Conservation (phyloP, 30 jellyfish, hydroid and myxozoan species). For the Aurelia aurita region DNA sequence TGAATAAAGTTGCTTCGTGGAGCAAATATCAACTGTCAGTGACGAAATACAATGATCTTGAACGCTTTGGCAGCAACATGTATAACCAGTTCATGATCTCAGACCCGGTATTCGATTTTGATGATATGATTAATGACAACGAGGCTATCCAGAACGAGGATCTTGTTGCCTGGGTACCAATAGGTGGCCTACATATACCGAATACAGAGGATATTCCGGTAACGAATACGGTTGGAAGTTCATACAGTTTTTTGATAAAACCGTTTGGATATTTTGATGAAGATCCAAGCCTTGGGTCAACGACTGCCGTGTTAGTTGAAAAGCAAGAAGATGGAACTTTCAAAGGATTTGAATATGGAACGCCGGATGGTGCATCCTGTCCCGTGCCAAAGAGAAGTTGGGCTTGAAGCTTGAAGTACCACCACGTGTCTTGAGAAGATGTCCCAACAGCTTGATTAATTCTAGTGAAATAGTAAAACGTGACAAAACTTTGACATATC, state of each 20-base stretch:
- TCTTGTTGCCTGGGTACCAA: slow-evolving; percentile 72
- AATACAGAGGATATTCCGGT: slow-evolving; percentile 71
- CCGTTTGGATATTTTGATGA: slow-evolving; percentile 74
- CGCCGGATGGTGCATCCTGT: slow-evolving; percentile 63
- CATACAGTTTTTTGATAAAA: slow-evolving; percentile 47
- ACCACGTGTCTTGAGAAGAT: no score
- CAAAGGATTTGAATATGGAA: slow-evolving; percentile 35
- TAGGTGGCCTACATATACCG: slow-evolving; percentile 81
- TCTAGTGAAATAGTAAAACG: no score
- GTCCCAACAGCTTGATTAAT: no score
- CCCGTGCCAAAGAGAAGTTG: slow-evolving; percentile 59
- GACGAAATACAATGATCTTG: slow-evolving; percentile 57
- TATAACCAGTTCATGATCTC: slow-evolving; percentile 44
- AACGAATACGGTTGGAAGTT: slow-evolving; percentile 52
- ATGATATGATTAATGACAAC: slow-evolving; percentile 50
- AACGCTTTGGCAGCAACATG: slow-evolving; percentile 37
- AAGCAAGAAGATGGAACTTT: slow-evolving; percentile 24
- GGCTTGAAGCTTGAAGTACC: background rate
- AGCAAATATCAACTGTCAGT: slow-evolving; percentile 65
- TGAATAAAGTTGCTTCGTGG: slow-evolving; percentile 43
- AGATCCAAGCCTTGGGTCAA: slow-evolving; percentile 70
- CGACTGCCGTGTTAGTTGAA: slow-evolving; percentile 32
- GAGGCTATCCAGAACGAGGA: slow-evolving; percentile 73
- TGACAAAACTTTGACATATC: no score
- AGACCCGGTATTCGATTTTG: slow-evolving; percentile 66